Evolutionary conservation across 2,888 invertebrate genomes (phyloP).

Genomic region (Venusia cambrica): DNA sequence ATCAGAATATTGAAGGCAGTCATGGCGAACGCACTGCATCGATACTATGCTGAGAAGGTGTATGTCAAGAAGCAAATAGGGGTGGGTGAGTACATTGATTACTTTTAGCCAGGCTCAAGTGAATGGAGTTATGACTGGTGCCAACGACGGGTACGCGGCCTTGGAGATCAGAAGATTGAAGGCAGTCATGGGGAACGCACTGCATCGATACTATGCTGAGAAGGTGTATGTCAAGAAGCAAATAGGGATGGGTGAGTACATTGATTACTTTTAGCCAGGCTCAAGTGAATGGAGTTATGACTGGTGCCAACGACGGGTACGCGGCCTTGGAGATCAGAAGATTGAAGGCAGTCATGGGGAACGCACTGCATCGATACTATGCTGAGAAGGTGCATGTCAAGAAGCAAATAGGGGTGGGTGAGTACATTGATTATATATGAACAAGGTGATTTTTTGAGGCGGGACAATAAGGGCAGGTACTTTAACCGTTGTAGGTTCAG

Average conservation of each 20-base stretch:
- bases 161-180: constrained; percentile 89
- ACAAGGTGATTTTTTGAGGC: too few relatives aligned
- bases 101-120: constrained; percentile 69
- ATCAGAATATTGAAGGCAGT: constrained; percentile 88
- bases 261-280: too few relatives aligned
- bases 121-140: constrained; percentile 67
- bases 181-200: constrained; percentile 86
- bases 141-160: constrained; percentile 84
- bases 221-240: constrained; percentile 97
- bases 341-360: constrained; percentile 88
- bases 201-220: constrained; percentile 93
- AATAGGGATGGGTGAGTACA: constrained; percentile 90
- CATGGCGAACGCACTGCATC: constrained; percentile 86
- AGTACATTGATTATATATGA: too few relatives aligned
- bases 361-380: constrained; percentile 92
- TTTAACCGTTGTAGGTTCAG: too few relatives aligned
- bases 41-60: constrained; percentile 95
- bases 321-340: constrained; percentile 89
- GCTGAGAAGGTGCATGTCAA: constrained; percentile 96
- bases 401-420: constrained; percentile 92
- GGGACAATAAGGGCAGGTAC: too few relatives aligned
- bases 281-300: constrained; percentile 67
- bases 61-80: constrained; percentile 96
- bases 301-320: constrained; percentile 81
- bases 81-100: constrained; percentile 92